Conservation (phyloP, 2,113 vertebrate genomes). For the Stercorarius parasiticus region DNA sequence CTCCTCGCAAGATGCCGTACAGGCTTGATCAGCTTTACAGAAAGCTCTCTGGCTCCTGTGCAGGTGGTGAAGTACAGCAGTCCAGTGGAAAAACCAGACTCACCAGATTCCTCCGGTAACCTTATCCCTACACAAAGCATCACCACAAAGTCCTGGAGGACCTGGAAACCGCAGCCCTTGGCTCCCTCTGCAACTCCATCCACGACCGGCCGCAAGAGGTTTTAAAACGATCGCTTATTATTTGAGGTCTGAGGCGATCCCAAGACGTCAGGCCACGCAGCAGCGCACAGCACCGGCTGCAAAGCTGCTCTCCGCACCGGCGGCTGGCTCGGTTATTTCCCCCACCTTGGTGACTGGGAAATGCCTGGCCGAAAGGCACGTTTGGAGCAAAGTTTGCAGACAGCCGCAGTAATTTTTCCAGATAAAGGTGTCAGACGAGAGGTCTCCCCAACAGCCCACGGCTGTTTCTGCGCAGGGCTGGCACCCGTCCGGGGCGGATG, state of each 20-base stretch:
- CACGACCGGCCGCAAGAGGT: background rate
- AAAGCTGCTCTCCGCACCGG: background rate
- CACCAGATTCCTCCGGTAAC: conserved; percentile 20
- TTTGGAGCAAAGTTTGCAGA: background rate
- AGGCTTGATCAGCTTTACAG: background rate
- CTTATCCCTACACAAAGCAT: conserved; percentile 16
- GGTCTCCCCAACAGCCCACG: background rate
- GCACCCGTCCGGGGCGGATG: background rate
- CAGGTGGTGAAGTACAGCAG: conserved; percentile 18
- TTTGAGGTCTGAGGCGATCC: background rate
- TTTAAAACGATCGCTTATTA: background rate
- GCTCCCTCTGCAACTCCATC: background rate
- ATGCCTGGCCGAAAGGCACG: background rate
- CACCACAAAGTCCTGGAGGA: background rate
- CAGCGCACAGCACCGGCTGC: background rate
- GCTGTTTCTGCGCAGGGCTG: background rate
- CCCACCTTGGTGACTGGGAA: background rate
- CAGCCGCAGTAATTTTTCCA: conserved; percentile 28
- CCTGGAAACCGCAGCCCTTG: background rate
- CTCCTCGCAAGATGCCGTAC: background rate
- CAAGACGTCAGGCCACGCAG: accelerated
- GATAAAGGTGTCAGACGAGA: background rate
- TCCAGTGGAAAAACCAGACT: conserved; percentile 43
- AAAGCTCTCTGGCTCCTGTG: conserved; percentile 20
- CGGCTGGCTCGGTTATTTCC: background rate